phyloP scores from a whole-genome alignment of 1,140 invertebrate genomes.

The Tetragnatha versicolor region DNA sequence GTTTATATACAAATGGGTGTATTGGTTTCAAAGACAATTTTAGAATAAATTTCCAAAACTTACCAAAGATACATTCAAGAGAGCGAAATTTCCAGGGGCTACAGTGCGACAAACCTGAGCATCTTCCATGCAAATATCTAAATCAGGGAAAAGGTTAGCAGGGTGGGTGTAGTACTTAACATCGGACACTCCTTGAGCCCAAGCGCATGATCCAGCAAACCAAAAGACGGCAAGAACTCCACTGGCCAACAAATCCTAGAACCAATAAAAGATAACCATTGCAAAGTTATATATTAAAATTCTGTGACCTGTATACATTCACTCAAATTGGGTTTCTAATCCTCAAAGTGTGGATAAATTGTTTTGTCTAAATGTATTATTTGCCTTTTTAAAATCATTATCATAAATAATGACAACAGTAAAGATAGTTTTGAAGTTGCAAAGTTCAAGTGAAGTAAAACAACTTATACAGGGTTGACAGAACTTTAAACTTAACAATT shows the following conservation, averaged over 20 bases:
- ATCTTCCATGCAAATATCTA: conserved; percentile 55
- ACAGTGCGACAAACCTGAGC: conserved; percentile 58
- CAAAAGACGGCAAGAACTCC: conserved; percentile 72
- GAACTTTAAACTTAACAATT: too few relatives aligned
- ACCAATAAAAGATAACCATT: conserved; percentile 3
- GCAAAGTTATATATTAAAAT: too few relatives aligned
- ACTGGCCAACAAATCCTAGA: conserved; percentile 72
- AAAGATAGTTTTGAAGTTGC: too few relatives aligned
- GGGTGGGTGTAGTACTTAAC: conserved; percentile 69
- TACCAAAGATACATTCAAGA: conserved; percentile 73
- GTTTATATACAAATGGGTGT: background rate
- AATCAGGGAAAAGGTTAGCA: conserved; percentile 58
- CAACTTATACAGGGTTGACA: too few relatives aligned
- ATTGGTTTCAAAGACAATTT: background rate
- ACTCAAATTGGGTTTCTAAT: too few relatives aligned
- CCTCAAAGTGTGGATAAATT: too few relatives aligned
- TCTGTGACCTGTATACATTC: too few relatives aligned
- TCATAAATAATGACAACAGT: too few relatives aligned
- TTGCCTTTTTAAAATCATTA: too few relatives aligned
- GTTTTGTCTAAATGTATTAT: too few relatives aligned
- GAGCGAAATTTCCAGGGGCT: conserved; percentile 66
- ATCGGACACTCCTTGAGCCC: conserved; percentile 71
- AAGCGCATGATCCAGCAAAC: conserved; percentile 73
- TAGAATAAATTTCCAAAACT: conserved; percentile 57
- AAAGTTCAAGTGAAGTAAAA: too few relatives aligned